Conservation (phyloP, 1,140 invertebrate species). For the Diprion similis region DNA sequence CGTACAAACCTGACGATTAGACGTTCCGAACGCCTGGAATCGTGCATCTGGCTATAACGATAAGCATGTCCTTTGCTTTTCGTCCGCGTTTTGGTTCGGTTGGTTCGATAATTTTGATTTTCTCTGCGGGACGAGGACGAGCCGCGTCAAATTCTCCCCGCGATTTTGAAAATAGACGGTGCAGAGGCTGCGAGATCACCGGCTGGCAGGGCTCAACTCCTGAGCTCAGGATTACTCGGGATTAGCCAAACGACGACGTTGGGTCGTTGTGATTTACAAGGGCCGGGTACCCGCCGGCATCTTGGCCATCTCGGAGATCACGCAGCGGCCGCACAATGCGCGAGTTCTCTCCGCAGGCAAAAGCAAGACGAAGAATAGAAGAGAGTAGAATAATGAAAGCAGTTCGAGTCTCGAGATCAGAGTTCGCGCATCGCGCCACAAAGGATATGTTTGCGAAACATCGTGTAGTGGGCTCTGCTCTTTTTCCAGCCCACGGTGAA, state of each 20-base stretch:
- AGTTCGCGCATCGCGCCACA: neutral
- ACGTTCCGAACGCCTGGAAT: neutral
- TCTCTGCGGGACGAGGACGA: too few relatives aligned
- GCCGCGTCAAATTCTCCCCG: too few relatives aligned
- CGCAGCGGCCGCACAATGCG: constrained; percentile 33
- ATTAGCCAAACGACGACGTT: constrained; percentile 50
- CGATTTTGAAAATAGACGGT: neutral
- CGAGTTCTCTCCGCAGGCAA: constrained; percentile 13
- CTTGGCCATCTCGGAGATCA: neutral
- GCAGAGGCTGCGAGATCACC: constrained; percentile 19
- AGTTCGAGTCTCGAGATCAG: neutral
- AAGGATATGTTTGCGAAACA: constrained; percentile 34
- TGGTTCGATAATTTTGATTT: too few relatives aligned
- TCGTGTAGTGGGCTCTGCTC: constrained; percentile 30
- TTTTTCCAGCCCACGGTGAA: constrained; percentile 21
- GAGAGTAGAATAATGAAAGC: neutral
- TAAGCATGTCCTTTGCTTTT: too few relatives aligned
- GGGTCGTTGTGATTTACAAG: constrained; percentile 58
- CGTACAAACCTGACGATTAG: neutral
- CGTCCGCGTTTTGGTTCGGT: too few relatives aligned
- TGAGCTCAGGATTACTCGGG: constrained; percentile 51
- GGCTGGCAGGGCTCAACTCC: constrained; percentile 41
- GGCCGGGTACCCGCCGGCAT: constrained; percentile 10
- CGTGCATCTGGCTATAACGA: too few relatives aligned
- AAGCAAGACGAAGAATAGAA: neutral